Percentiles rank a stretch among this genome's conserved stretches.
Conservation (phyloP, 2,113 vertebrate species). For the Gymnobelideus leadbeateri region DNA sequence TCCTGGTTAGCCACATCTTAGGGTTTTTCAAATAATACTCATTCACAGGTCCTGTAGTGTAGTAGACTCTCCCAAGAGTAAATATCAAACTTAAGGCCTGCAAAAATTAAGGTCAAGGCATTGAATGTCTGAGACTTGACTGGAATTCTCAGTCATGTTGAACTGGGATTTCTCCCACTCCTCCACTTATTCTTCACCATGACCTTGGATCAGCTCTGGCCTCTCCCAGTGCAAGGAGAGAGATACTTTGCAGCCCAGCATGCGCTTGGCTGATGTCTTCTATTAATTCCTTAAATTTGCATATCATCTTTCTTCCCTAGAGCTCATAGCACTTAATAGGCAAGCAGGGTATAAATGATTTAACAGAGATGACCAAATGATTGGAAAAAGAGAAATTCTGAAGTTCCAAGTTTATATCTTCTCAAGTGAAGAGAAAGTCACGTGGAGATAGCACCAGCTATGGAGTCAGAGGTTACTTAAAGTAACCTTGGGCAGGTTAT, state of each 20-base stretch:
- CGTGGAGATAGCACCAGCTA: neutral
- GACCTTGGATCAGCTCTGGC: conserved; percentile 67
- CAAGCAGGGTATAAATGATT: neutral
- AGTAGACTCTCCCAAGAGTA: neutral
- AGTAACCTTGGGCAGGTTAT: too few relatives aligned
- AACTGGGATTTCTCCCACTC: neutral
- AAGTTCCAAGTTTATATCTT: conserved; percentile 20
- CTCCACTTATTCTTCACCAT: conserved; percentile 15
- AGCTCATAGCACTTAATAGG: neutral
- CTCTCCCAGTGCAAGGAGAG: conserved; percentile 56
- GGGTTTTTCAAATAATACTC: neutral
- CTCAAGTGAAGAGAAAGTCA: conserved; percentile 7
- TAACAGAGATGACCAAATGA: neutral
- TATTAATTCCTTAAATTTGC: conserved; percentile 80
- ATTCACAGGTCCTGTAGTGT: neutral
- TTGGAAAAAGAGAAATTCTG: neutral
- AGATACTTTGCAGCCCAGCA: conserved; percentile 53
- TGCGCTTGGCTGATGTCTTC: conserved; percentile 71
- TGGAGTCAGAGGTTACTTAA: neutral
- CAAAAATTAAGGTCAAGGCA: neutral
- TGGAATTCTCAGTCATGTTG: neutral
- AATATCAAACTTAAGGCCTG: neutral
- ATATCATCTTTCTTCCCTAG: conserved; percentile 72
- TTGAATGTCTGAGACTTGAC: neutral
- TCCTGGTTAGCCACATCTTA: neutral